Evolutionary conservation across 2,113 vertebrate genomes (phyloP), one percentile per base, ranked within the genome.

Genomic region (Datnioides undecimradiatus): DNA sequence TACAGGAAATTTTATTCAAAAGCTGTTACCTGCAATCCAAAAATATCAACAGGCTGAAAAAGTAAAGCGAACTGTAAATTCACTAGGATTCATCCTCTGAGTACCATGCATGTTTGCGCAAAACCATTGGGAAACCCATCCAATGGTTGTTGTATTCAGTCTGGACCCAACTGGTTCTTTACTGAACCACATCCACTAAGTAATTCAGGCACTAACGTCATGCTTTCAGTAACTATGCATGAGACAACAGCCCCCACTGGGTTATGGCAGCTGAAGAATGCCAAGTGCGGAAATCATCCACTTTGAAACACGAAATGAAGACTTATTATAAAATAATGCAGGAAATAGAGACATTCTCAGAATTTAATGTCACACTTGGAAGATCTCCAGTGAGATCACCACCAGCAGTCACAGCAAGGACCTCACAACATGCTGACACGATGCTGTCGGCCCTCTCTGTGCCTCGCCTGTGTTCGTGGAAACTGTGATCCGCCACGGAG

Each of bases 401-500:
- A 33, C 31, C 43, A 19, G 33, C 58, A 40, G 21, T 25, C 45
- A 17, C 29, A 46, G 67, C 7, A 9, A 40, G 45, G 70, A 79
- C 82, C 73, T 38, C 72, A 64, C 72, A 63, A 33, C 40, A 55
- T 9, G 68, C 59, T 11, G 64, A 80, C 64, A 51, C 38, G 17
- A 36, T 25, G 19, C 33, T 38, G 69, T 27, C 9, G 1, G 2
- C 23, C 29, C 55, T 68, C 43, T 38, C 48, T 29, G 43, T 12
- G 48, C 0, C 27, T 80, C 45, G 62, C 25, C 55, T 57, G 62
- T 9, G 52, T 33, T 83, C 5, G 45, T 41, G 80, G 76, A 78
- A 86, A 86, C 43, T 77, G 80, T 66, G 80, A 80, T 36, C 27
- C 0, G 40, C 29, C 27, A 38, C 7, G 3, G 21, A 54, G 55